phyloP scores from a whole-genome alignment of 23 tunicate species.

The Styela plicata region DNA sequence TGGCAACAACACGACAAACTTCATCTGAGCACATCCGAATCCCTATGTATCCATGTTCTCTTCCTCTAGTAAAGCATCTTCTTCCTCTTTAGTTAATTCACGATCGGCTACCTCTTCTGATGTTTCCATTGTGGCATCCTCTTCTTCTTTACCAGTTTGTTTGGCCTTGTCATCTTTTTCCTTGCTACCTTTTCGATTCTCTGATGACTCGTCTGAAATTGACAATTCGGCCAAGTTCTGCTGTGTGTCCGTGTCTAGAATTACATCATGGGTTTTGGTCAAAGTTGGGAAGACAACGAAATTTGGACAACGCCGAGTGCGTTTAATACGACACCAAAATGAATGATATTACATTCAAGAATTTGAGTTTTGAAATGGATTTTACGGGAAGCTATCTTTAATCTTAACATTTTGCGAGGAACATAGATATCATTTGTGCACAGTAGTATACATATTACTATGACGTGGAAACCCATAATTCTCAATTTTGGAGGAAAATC shows the following conservation, averaged over 20 bases:
- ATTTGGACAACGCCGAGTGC: no score
- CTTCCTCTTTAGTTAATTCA: conserved; percentile 9
- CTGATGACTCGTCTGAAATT: conserved; percentile 38
- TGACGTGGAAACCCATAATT: no score
- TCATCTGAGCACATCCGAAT: not conserved
- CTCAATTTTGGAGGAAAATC: no score
- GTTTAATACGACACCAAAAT: no score
- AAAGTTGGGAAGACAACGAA: not conserved
- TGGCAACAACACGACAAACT: not conserved
- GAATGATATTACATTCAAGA: no score
- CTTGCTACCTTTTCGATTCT: not conserved
- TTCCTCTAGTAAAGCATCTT: conserved; percentile 18
- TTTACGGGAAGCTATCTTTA: no score
- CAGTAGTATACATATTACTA: no score
- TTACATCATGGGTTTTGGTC: not conserved
- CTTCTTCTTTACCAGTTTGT: not conserved
- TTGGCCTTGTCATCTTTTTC: not conserved
- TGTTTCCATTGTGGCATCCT: not conserved
- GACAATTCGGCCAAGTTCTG: conserved; percentile 71
- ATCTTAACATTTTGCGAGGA: no score
- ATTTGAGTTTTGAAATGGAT: no score
- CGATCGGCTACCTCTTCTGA: not conserved
- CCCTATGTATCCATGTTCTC: conserved; percentile 31
- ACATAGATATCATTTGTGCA: no score
- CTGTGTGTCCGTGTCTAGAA: conserved; percentile 55